Percentiles rank a stretch among this genome's conserved stretches.
Conservation (phyloP, 92 coral and sea anemone species). For the Zoanthus gigantus region DNA sequence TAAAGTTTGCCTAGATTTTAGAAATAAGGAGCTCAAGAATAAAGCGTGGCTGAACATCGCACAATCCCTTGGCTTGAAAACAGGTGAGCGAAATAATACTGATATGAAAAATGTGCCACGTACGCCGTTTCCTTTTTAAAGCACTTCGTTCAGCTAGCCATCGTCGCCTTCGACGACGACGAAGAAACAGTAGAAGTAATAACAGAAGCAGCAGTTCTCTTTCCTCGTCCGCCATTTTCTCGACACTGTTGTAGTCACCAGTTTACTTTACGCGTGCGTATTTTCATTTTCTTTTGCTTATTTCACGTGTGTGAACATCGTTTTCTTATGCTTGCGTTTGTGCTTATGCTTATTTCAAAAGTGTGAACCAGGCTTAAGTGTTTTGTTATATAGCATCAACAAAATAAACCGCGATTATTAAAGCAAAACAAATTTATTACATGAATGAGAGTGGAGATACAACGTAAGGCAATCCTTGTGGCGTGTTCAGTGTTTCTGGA, state of each 20-base stretch:
- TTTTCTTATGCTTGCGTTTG: too few relatives aligned
- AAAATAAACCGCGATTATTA: too few relatives aligned
- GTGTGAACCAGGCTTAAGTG: too few relatives aligned
- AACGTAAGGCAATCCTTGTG: too few relatives aligned
- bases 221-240: background rate
- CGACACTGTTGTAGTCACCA: background rate
- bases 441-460: too few relatives aligned
- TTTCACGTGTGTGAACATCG: too few relatives aligned
- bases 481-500: too few relatives aligned
- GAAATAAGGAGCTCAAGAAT: conserved; percentile 1
- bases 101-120: background rate
- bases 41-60: conserved; percentile 31
- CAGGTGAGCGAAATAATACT: conserved; percentile 22
- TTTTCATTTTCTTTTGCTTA: too few relatives aligned
- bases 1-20: conserved; percentile 16
- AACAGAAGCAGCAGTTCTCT: background rate
- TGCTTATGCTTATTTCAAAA: too few relatives aligned
- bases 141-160: background rate
- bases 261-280: background rate
- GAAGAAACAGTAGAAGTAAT: background rate
- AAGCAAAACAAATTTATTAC: too few relatives aligned
- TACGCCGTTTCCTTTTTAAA: background rate
- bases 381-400: too few relatives aligned
- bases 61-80: conserved; percentile 18
- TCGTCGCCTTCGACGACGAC: background rate